Conservation (phyloP, 2,797 vertebrate species). For the Mormyrops attenuatus region DNA sequence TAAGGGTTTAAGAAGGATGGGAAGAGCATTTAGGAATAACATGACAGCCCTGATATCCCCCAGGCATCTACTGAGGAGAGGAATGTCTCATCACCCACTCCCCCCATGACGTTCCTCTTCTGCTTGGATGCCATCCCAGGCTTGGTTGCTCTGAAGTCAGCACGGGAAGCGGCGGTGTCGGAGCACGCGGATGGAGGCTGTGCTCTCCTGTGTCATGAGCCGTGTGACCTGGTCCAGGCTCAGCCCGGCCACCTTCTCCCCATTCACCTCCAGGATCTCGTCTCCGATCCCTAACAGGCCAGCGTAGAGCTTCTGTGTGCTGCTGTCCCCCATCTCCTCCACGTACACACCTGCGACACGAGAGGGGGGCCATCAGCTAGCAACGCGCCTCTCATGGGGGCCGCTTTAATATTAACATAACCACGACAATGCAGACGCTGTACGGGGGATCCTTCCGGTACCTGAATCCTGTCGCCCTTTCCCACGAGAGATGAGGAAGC, state of each 20-base stretch:
- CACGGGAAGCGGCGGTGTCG: constrained; percentile 66
- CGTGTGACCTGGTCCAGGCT: constrained; percentile 70
- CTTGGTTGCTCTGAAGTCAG: constrained; percentile 43
- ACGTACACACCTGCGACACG: constrained; percentile 76
- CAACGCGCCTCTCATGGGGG: neutral
- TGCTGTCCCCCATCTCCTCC: constrained; percentile 74
- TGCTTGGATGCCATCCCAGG: neutral
- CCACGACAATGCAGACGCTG: neutral
- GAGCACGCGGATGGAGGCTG: constrained; percentile 73
- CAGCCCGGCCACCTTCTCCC: constrained; percentile 74
- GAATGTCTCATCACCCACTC: neutral
- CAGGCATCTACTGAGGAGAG: neutral
- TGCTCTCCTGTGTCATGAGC: constrained; percentile 71
- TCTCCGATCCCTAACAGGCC: constrained; percentile 83
- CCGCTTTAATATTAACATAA: neutral
- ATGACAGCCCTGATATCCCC: neutral
- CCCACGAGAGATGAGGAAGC: constrained; percentile 82
- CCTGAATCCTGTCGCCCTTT: constrained; percentile 84
- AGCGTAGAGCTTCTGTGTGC: constrained; percentile 74
- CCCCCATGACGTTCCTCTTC: neutral
- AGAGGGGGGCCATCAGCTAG: neutral
- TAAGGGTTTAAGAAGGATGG: neutral
- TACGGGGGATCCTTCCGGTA: constrained; percentile 36
- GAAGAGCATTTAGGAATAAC: neutral
- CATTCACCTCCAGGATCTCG: constrained; percentile 89